Evolutionary conservation across 2,888 invertebrate genomes (phyloP), one percentile per base, ranked within the genome.

Genomic region (Calliscelio sp.): DNA sequence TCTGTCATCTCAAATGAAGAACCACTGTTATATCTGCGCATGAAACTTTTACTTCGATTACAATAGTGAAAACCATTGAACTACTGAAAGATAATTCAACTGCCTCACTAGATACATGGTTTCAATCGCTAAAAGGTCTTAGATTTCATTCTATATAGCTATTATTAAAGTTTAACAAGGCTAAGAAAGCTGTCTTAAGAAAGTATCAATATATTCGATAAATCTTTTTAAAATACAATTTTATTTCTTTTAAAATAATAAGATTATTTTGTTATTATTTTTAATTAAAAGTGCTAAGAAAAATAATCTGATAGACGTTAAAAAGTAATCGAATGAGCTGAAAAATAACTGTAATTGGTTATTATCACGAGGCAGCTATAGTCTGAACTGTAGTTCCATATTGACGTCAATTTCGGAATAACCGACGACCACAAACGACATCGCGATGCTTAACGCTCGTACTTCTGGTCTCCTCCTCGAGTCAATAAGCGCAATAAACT

Each of bases 41-140:
- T 61, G 59, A 89, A 89, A 90, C 87, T 90, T 89, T 90, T 86
- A 84, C 71, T 90, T 90, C 88, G 87, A 91, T 90, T 90, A 89
- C 87, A 89, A 84, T 65, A 63, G 44, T 22, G 85, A 84, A 63
- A 88, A 85, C 85, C 85, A 87, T 89, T 85, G 75, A 86, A 89
- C 86, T 88, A 87, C 86, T 85, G 83, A 86, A 79, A 88, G 89
- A 92, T 92, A 90, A 91, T 87, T 91, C 91, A 90, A 88, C 85
- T 86, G 85, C 80, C 59, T 81, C 38, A 80, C 73, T 87, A 88
- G 91, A 92, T 89, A 90, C 90, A 92, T 88, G 88, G 89, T 84
- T 88, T 87, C 90, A 92, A 92, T 92, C 90, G 90, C 90, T 91
- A 90, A 92, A 91, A 91, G 90, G 89, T 89, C 88, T 70, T 28